phyloP scores from a whole-genome alignment of 2,797 vertebrate species.

The Lacerta viridis region DNA sequence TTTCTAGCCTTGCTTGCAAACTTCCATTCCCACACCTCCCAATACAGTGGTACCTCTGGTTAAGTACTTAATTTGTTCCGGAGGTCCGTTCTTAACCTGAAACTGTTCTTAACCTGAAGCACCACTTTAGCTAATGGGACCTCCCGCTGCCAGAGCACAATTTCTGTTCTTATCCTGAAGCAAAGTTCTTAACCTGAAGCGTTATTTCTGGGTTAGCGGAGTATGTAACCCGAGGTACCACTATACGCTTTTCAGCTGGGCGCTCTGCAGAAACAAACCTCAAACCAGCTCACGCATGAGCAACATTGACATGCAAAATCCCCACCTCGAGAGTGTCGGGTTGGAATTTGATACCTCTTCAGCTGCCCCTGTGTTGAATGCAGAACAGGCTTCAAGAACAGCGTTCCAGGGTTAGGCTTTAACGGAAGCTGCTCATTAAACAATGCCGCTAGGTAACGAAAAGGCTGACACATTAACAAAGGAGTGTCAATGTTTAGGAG shows the following conservation, averaged over 20 bases:
- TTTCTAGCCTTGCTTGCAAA: background rate
- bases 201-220: too few species aligned
- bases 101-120: too few species aligned
- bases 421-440: background rate
- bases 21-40: background rate
- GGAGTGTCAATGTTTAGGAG: background rate
- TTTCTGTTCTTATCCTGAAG: too few species aligned
- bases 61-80: too few species aligned
- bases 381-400: background rate
- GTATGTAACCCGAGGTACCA: too few species aligned
- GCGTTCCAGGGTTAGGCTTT: constrained; percentile 20
- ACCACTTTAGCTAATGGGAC: too few species aligned
- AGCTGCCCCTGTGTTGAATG: rapidly evolving
- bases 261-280: background rate
- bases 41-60: too few species aligned
- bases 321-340: rapidly evolving
- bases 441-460: background rate
- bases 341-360: background rate
- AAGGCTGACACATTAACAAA: constrained; percentile 58
- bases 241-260: background rate
- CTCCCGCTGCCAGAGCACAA: too few species aligned
- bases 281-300: too few species aligned
- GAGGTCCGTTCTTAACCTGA: too few species aligned
- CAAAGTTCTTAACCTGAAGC: too few species aligned
- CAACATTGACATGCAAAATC: too few species aligned